Evolutionary conservation across 2,888 invertebrate genomes (phyloP).

Genomic region (Brachyptera putata): DNA sequence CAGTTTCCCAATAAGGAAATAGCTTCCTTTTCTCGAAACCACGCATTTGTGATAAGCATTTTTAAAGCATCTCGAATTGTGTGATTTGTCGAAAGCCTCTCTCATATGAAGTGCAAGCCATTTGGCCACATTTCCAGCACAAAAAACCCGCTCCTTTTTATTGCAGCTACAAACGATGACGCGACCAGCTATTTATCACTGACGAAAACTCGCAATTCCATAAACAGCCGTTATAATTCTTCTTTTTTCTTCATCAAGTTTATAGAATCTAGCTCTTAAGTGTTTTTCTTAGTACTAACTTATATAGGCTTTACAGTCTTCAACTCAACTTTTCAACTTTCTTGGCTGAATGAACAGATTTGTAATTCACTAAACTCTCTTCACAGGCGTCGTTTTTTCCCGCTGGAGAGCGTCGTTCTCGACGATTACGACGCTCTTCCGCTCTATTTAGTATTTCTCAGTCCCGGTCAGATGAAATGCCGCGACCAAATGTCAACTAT

Average conservation of each 20-base stretch:
- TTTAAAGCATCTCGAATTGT: no score
- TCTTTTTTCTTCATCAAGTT: constrained; percentile 12
- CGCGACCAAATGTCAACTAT: constrained; percentile 4
- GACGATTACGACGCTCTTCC: constrained; percentile 7
- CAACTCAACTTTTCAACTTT: constrained; percentile 21
- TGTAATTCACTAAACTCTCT: constrained; percentile 20
- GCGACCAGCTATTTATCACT: constrained; percentile 6
- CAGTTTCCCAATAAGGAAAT: no score
- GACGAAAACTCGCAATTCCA: constrained; percentile 8
- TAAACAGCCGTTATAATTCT: constrained; percentile 20
- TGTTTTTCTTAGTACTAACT: constrained; percentile 21
- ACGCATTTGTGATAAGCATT: no score
- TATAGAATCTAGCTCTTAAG: constrained; percentile 21
- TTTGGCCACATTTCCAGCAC: not conserved
- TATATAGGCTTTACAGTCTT: constrained; percentile 15
- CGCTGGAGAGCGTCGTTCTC: not conserved
- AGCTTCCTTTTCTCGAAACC: no score
- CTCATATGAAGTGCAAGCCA: not conserved
- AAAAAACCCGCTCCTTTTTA: not conserved
- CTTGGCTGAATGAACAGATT: constrained; percentile 15
- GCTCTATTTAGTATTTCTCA: constrained; percentile 15
- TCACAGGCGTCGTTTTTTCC: constrained; percentile 4
- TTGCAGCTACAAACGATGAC: not conserved
- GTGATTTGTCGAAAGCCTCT: no score
- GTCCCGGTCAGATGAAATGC: not conserved